A percentile compares a stretch with the other conserved stretches of the same genome.
phyloP scores from a whole-genome alignment of 1,140 invertebrate genomes.

The Drosophila serrata region DNA sequence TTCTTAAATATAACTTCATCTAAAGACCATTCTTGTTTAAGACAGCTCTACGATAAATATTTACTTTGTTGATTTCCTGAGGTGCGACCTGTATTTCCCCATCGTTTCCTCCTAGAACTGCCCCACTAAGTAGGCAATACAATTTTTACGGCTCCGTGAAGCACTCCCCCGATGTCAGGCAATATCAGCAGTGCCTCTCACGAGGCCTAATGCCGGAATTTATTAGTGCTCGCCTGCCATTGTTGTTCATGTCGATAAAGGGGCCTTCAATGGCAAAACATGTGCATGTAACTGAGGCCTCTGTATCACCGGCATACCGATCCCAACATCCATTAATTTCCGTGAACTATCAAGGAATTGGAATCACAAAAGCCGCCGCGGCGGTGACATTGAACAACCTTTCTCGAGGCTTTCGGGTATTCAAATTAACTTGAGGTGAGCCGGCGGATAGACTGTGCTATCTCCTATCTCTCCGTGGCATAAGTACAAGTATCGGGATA shows the following conservation, averaged over 20 bases:
- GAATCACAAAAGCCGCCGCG: constrained; percentile 50
- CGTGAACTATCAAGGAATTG: constrained; percentile 74
- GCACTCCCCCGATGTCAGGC: constrained; percentile 45
- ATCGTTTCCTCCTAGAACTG: too few relatives aligned
- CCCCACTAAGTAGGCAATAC: constrained; percentile 41
- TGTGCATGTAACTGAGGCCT: constrained; percentile 25
- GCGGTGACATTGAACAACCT: constrained; percentile 65
- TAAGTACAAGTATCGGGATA: constrained; percentile 30
- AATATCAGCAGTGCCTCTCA: constrained; percentile 25
- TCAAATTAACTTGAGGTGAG: constrained; percentile 66
- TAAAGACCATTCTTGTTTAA: too few relatives aligned
- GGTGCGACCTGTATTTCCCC: constrained; percentile 10
- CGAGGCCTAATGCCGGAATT: constrained; percentile 64
- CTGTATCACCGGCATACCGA: not conserved
- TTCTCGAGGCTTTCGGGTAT: constrained; percentile 52
- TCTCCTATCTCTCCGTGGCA: constrained; percentile 52
- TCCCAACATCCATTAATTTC: constrained; percentile 64
- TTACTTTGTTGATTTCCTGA: not conserved
- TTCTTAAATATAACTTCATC: not conserved
- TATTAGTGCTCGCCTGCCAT: constrained; percentile 48
- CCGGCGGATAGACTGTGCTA: constrained; percentile 27
- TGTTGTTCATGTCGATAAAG: constrained; percentile 33
- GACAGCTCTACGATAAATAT: not conserved
- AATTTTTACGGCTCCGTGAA: constrained; percentile 57
- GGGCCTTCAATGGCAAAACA: constrained; percentile 30